Base-by-base conservation (phyloP, 1,140 invertebrate genomes). In the Maniola jurtina region DNA sequence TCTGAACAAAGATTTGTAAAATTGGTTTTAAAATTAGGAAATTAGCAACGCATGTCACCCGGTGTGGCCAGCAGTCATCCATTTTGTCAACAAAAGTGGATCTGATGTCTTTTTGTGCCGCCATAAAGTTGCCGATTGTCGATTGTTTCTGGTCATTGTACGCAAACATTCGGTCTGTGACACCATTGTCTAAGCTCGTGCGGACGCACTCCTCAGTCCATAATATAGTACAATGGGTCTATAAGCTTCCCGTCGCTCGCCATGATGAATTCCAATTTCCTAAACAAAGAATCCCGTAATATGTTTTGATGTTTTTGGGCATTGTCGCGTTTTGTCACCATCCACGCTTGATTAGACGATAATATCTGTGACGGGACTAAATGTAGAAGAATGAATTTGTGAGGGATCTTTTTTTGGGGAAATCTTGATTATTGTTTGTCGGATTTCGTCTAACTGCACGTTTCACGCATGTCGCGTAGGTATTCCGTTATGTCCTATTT, bases 251-350 rank as follows among this genome's bases (percentile, higher is more conserved):
- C 81, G 86, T 84, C 72, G 86, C 66, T 70, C 47, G 42, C 11
- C 15, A 88, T 75, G 88, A 89, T 79, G 74, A 61, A 66, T 71
- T 64, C 79, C 81, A 83, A 89, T 87, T 87, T 83, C 70, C 72
- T 70, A 80, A 71, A 89, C 86, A 89, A 89, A 80, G 56, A 42
- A 54, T 57, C 45, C 74, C 70, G 77, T 89, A 89, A 89, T 89
- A 83, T 89, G 87, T 89, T 89, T 88, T 86, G 85, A 88, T 89
- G 80, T 86, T 83, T 78, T 84, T 72, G 73, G 71, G 66, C 66
- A 76, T 87, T 85, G 77, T 82, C 66, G 58, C 60, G 50, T 79
- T 82, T 78, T 84, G 66, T 72, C 64, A 62, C 59, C 68, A 70
- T 71, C 75, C 73, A 71, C 60, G 70, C 64, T 47, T 77, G 77